A percentile compares a stretch with the other conserved stretches of the same genome.
These are phyloP conservation scores for Calcarius ornatus DNA, from an alignment of 2,113 vertebrate species.

Conservation along the genomic window DNA sequence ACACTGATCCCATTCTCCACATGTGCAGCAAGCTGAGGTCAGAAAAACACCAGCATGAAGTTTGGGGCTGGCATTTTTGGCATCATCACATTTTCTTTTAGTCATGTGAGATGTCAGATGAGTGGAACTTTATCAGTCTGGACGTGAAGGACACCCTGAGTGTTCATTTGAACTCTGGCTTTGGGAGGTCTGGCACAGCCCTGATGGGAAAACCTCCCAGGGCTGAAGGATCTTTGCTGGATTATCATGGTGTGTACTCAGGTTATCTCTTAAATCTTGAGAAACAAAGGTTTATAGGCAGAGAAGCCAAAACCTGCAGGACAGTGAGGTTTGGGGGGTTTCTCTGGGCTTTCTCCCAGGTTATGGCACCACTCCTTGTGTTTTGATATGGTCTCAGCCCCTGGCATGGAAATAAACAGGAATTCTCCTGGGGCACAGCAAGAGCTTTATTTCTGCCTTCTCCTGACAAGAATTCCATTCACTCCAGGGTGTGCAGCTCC, in stretches of 20 bases:
- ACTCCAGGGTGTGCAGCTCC: background rate
- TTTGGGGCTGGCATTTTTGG: background rate
- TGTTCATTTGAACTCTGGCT: background rate
- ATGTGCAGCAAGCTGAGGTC: background rate
- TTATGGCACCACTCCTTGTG: background rate
- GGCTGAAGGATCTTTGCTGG: background rate
- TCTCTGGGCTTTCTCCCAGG: background rate
- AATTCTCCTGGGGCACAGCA: background rate
- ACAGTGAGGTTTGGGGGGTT: background rate
- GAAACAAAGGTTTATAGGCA: background rate
- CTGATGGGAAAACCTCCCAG: background rate
- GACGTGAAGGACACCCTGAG: background rate
- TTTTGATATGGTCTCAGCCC: background rate
- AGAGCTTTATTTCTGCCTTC: background rate
- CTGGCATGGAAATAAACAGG: background rate
- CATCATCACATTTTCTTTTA: background rate
- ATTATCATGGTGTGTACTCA: fast-evolving
- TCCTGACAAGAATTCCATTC: background rate
- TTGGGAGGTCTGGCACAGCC: background rate
- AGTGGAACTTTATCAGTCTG: background rate
- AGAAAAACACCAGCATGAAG: background rate
- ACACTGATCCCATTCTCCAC: fast-evolving
- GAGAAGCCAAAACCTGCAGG: background rate
- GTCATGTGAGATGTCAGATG: background rate
- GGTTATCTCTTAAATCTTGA: background rate